Base-by-base conservation (phyloP, 2,113 vertebrate species). In the Actenoides lindsayi region DNA sequence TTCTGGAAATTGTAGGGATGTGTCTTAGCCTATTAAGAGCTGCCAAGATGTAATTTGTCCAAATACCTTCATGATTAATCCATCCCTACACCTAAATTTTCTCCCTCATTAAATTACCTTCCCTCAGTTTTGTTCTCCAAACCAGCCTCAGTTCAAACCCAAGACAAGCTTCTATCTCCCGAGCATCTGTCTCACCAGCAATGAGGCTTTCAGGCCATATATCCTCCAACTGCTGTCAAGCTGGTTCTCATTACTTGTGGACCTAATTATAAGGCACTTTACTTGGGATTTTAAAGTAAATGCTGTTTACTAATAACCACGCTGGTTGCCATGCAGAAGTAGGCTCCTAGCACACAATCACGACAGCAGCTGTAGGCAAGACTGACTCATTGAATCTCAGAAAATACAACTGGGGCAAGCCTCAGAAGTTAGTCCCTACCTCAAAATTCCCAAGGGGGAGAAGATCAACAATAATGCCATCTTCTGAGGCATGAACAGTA, bases 341-440 rank as follows among this genome's bases (percentile, higher is more conserved):
- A 44, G 39, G 77, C 57, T 67, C 44, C 50, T 3, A 21, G 74
- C 84, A 59, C 74, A 76, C 41, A 41, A 37, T n/a, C 81, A 53
- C 0, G 0, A 39, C 67, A 91, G 87, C 87, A 94, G 81, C 81
- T 74, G 71, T 50, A 82, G 87, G 89, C 89, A 89, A 85, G 65
- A 82, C 57, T 95, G 94, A 96, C 81, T 95, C 87, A 84, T 50
- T 46, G 35, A n/a, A 77, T 4, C 83, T 89, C 51, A 89, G 39
- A 79, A 95, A 91, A 94, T 21, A 75, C 57, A 76, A 16, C 33
- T 62, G 37, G 65, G 85, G 94, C 81, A 87, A 95, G 59, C 53
- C 74, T 91, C 70, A 84, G 65, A 87, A 82, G 42, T 8, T 35
- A 19, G 65, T 84, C 84, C 48, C 39, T 70, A 87, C 53, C 76